Percentiles rank a stretch among this genome's conserved stretches.
phyloP scores from a whole-genome alignment of 2,797 vertebrate species.

The Agapornis canus region DNA sequence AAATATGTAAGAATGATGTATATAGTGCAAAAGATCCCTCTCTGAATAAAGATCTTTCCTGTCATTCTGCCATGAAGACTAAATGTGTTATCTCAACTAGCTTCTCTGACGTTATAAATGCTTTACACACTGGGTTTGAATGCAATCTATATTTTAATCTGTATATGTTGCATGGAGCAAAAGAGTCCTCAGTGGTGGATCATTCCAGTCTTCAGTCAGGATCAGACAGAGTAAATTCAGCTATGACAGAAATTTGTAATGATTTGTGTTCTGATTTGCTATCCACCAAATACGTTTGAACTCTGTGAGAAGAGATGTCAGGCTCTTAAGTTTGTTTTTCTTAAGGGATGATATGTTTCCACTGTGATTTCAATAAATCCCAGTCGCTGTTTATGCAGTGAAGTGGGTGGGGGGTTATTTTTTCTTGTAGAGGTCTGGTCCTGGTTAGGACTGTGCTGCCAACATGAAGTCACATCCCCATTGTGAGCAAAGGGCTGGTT shows the following conservation, averaged over 20 bases:
- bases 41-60: background rate
- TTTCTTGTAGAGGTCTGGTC: background rate
- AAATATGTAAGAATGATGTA: background rate
- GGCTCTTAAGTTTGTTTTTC: background rate
- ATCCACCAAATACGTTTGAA: background rate
- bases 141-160: background rate
- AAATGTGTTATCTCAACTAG: background rate
- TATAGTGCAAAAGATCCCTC: background rate
- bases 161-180: background rate
- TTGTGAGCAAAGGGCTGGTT: background rate
- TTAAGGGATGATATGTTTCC: background rate
- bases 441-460: background rate
- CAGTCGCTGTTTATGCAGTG: background rate
- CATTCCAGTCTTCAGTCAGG: background rate
- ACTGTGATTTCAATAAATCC: background rate
- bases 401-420: background rate
- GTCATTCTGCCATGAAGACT: background rate
- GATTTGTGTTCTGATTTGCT: background rate
- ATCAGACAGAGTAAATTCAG: background rate
- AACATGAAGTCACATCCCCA: background rate
- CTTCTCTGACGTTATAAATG: background rate
- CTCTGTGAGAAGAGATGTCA: background rate
- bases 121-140: background rate
- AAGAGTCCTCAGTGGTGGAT: background rate
- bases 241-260: background rate